Evolutionary conservation across 2,888 invertebrate species (phyloP), one percentile per base, ranked within the genome.

Genomic region (Cephus spinipes): DNA sequence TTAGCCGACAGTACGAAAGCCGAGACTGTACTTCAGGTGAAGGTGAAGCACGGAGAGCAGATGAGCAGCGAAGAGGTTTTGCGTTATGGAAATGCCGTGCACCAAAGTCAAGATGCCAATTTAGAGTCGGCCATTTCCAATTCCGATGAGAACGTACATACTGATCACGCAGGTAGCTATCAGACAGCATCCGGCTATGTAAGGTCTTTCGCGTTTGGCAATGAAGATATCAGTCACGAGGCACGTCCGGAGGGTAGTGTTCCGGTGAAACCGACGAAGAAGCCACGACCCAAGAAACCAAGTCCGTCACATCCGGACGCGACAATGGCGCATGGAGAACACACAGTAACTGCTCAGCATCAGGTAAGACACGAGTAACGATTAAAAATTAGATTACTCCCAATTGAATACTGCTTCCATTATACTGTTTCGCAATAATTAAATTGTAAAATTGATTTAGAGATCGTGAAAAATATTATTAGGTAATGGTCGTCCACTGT

Each of bases 1-100:
- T 68, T 81, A 93, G 93, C 97, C 12, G 97, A 97, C 0, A 93
- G 95, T 74, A 96, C 96, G 75, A 94, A 95, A 77, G 97, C 97
- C 0, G 96, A 96, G 89, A 94, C 97, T 77, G 95, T 95, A 1
- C 93, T 98, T 69, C 94, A 95, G 36, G 97, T 98, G 6, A 96
- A 97, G 89, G 95, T 96, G 0, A 94, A 95, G 81, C 96, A 97
- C 0, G 96, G 94, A 35, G 96, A 96, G 84, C 96, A 96, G 86
- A 95, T 95, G 73, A 96, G 95, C 74, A 96, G 96, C 73, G 96
- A 96, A 87, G 97, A 97, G 89, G 95, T 96, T 84, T 82, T 91
- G 77, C 90, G 91, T 75, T 86, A 89, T 40, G 89, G 90, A 77
- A 90, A 91, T 85, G 89, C 90, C 80, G 89, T 91, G 77, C 90